Conservation (phyloP, 2,888 invertebrate genomes). For the Hirtodrosophila alboralis region DNA sequence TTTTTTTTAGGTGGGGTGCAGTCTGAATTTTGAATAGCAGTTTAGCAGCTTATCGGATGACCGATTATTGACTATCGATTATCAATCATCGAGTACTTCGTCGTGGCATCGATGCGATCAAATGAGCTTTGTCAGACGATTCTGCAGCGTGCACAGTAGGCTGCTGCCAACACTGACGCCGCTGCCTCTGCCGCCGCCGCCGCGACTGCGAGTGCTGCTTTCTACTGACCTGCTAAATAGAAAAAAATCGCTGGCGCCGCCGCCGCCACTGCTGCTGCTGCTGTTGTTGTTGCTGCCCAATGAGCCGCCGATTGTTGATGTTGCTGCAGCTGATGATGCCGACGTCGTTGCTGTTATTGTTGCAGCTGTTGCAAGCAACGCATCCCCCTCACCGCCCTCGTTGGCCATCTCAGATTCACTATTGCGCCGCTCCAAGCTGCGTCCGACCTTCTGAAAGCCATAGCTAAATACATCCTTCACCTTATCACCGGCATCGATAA, state of each 20-base stretch:
- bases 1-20: slow-evolving; percentile 52
- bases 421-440: slow-evolving; percentile 89
- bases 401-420: slow-evolving; percentile 87
- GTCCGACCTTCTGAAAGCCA: slow-evolving; percentile 89
- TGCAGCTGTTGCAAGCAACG: slow-evolving; percentile 39
- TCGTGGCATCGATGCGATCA: slow-evolving; percentile 44
- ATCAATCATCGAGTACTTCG: slow-evolving; percentile 18
- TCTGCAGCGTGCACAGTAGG: slow-evolving; percentile 79
- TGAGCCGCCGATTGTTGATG: not conserved
- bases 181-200: slow-evolving; percentile 18
- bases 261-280: slow-evolving; percentile 20
- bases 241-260: slow-evolving; percentile 81
- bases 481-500: slow-evolving; percentile 91
- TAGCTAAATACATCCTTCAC: slow-evolving; percentile 92
- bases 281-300: slow-evolving; percentile 6
- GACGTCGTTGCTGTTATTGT: slow-evolving; percentile 6
- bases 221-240: slow-evolving; percentile 83
- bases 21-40: slow-evolving; percentile 53
- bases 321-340: slow-evolving; percentile 2
- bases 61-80: slow-evolving; percentile 34
- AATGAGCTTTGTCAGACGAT: slow-evolving; percentile 81
- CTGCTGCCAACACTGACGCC: slow-evolving; percentile 38
- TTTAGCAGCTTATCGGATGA: slow-evolving; percentile 39
- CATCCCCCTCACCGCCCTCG: slow-evolving; percentile 68
- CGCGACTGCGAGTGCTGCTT: slow-evolving; percentile 33